Conservation (phyloP, 92 coral and sea anemone genomes). For the Bergia puertoricense region DNA sequence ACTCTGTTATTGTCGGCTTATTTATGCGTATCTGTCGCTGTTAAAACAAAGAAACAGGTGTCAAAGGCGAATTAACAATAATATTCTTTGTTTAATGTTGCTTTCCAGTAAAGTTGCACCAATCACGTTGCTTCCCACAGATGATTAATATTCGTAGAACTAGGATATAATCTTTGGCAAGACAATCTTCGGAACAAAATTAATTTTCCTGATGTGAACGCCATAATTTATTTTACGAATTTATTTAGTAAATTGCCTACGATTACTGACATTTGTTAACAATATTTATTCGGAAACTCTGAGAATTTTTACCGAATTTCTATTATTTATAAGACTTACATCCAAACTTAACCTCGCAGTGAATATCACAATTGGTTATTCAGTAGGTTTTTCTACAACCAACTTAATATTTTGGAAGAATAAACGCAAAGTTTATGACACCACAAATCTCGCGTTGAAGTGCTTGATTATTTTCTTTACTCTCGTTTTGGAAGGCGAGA, state of each 20-base stretch:
- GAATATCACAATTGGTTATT: conserved; percentile 8
- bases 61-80: background rate
- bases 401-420: background rate
- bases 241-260: background rate
- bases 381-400: conserved; percentile 3
- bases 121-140: conserved; percentile 26
- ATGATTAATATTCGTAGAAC: background rate
- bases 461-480: background rate
- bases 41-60: conserved; percentile 30
- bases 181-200: background rate
- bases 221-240: background rate
- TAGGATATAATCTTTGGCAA: background rate
- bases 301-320: background rate
- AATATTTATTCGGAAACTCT: background rate
- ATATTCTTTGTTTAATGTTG: background rate
- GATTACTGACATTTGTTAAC: background rate
- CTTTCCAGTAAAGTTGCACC: background rate
- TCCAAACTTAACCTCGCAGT: background rate
- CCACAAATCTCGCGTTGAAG: background rate
- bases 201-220: background rate
- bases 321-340: background rate
- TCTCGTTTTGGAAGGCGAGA: background rate
- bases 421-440: background rate
- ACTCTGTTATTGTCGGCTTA: conserved; percentile 1
- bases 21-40: conserved; percentile 32